Evolutionary conservation across 2,113 vertebrate genomes (phyloP).

Genomic region (Rhinopomastus cyanomelas): DNA sequence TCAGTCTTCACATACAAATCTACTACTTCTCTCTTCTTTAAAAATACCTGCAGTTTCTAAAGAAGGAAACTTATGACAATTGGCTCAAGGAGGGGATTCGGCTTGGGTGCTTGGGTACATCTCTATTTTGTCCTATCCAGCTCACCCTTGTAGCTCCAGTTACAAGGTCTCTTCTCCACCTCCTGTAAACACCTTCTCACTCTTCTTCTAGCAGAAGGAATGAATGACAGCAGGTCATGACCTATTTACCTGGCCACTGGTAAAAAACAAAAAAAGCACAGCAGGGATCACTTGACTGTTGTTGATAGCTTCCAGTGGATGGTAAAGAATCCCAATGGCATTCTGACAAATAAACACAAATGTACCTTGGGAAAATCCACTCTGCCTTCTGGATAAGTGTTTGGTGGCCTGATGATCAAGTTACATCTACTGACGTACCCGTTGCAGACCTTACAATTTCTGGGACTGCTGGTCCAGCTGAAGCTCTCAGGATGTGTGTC

Average conservation of each 20-base stretch:
- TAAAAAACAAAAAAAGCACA: neutral
- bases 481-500: neutral
- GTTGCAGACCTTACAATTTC: neutral
- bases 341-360: neutral
- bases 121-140: neutral
- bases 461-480: neutral
- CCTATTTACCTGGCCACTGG: neutral
- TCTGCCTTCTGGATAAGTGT: neutral
- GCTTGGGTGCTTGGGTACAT: rapidly evolving
- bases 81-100: neutral
- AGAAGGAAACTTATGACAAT: neutral
- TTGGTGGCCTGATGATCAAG: neutral
- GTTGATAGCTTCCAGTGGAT: neutral
- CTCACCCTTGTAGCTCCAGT: neutral
- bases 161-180: neutral
- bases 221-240: neutral
- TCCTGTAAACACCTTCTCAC: neutral
- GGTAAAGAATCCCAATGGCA: rapidly evolving
- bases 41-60: slow-evolving; percentile 4
- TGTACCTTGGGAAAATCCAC: neutral
- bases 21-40: neutral
- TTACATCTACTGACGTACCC: neutral
- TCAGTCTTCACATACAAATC: neutral
- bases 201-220: neutral
- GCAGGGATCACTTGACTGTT: neutral